These are phyloP conservation scores for Limnephilus auricula DNA, from an alignment of 2,888 invertebrate genomes.

Conservation along the genomic window DNA sequence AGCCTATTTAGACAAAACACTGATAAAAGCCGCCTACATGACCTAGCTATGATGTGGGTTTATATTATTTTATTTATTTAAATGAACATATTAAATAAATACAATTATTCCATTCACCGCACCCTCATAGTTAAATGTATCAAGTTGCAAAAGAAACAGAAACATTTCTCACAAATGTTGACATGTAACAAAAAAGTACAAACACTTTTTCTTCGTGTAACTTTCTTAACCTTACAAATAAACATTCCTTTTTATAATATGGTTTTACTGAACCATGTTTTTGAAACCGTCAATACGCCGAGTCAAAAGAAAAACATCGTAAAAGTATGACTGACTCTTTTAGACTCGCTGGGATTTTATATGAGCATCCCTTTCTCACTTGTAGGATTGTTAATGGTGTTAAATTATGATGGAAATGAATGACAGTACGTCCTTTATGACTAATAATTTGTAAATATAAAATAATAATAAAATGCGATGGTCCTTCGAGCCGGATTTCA, in stretches of 20 bases:
- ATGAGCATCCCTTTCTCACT: slow-evolving; percentile 26
- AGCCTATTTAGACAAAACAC: neutral
- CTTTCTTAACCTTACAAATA: neutral
- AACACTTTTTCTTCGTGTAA: neutral
- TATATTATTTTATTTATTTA: neutral
- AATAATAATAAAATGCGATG: slow-evolving; percentile 16
- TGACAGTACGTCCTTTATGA: slow-evolving; percentile 28
- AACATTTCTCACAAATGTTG: neutral
- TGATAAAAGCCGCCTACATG: neutral
- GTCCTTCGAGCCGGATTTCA: neutral
- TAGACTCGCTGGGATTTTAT: neutral
- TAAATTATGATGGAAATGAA: slow-evolving; percentile 29
- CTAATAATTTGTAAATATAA: slow-evolving; percentile 36
- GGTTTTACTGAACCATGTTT: neutral
- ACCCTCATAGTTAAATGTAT: neutral
- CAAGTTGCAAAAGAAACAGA: neutral
- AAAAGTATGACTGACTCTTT: neutral
- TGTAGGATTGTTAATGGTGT: slow-evolving; percentile 15
- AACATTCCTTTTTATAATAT: neutral
- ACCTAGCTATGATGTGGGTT: neutral
- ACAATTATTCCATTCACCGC: neutral
- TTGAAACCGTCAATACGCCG: neutral
- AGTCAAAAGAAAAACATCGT: slow-evolving; percentile 36
- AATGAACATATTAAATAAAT: no score
- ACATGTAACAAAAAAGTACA: neutral